Percentiles rank a stretch among this genome's conserved stretches.
These are phyloP conservation scores for Benitochromis conjunctus DNA, from an alignment of 2,113 vertebrate species.

Conservation along the genomic window DNA sequence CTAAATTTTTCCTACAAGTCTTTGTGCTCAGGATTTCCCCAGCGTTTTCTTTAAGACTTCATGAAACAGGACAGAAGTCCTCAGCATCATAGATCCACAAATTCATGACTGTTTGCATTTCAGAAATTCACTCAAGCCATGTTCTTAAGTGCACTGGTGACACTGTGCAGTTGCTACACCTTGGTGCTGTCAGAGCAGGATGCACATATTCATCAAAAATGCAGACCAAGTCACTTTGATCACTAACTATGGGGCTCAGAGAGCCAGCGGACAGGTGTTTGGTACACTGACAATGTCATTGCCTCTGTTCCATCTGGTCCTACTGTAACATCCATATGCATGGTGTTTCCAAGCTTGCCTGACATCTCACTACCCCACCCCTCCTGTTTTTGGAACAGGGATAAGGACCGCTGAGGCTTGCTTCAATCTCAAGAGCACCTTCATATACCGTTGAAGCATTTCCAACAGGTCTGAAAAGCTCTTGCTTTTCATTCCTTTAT, in stretches of 20 bases:
- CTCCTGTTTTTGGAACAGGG: not conserved
- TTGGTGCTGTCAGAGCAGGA: slow-evolving; percentile 1
- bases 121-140: not conserved
- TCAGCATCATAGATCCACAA: not conserved
- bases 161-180: slow-evolving; percentile 14
- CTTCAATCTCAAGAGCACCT: slow-evolving; percentile 43
- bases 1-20: no score
- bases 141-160: slow-evolving; percentile 30
- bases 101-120: not conserved
- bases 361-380: slow-evolving; percentile 13
- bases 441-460: not conserved
- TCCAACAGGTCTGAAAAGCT: not conserved
- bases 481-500: not conserved
- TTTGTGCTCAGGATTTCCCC: not conserved
- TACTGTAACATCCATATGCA: slow-evolving; percentile 61
- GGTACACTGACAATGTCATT: slow-evolving; percentile 49
- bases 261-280: slow-evolving; percentile 51
- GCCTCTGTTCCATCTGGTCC: slow-evolving; percentile 56
- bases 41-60: not conserved
- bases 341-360: slow-evolving; percentile 15
- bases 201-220: slow-evolving; percentile 53
- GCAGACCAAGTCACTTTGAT: slow-evolving; percentile 61
- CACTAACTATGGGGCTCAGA: slow-evolving; percentile 16
- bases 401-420: not conserved
- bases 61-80: not conserved